phyloP scores from a whole-genome alignment of 2,888 invertebrate species.

The Athripsodes cinereus region DNA sequence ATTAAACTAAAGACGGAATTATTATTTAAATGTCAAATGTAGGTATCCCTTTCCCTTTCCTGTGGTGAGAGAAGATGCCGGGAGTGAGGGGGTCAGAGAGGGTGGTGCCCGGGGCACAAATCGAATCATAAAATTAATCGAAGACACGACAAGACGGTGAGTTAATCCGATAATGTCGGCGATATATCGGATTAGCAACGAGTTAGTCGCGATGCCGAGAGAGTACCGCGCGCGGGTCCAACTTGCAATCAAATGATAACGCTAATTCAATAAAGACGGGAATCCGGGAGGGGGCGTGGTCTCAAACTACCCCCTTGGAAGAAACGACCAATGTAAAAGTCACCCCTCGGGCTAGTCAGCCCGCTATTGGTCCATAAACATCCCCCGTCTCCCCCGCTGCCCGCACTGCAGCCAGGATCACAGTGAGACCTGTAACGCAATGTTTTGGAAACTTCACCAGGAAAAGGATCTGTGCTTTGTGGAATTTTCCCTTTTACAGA shows the following conservation, averaged over 20 bases:
- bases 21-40: constrained; percentile 9
- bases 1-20: background rate
- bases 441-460: constrained; percentile 10
- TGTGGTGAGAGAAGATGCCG: background rate
- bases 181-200: constrained; percentile 27
- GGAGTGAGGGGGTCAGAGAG: constrained; percentile 36
- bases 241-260: constrained; percentile 67
- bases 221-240: constrained; percentile 39
- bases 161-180: constrained; percentile 24
- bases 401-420: background rate
- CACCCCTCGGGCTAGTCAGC: constrained; percentile 29
- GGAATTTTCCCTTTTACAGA: background rate
- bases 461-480: constrained; percentile 7
- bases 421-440: constrained; percentile 7
- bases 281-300: constrained; percentile 49
- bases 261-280: constrained; percentile 71
- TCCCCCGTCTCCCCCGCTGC: background rate
- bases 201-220: constrained; percentile 45
- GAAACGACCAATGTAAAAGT: constrained; percentile 30
- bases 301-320: constrained; percentile 36
- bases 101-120: constrained; percentile 47
- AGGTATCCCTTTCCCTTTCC: constrained; percentile 8
- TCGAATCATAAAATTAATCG: constrained; percentile 35
- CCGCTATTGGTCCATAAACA: constrained; percentile 10
- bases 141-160: constrained; percentile 24